Evolutionary conservation across 2,888 invertebrate species (phyloP).

Genomic region (Mimachlamys varia): DNA sequence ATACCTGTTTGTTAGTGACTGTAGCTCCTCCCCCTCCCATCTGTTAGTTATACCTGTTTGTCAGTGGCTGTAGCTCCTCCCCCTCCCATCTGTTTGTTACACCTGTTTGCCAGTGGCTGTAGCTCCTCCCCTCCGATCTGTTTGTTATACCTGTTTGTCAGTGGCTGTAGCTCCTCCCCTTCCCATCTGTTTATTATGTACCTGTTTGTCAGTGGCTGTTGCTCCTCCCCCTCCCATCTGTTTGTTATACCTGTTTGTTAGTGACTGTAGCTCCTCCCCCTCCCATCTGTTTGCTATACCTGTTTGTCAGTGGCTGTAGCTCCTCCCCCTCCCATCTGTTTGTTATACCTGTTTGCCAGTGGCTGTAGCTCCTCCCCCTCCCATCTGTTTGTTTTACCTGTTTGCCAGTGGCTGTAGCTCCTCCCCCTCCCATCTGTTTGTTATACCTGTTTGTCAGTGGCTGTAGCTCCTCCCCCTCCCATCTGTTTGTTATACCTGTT

Average conservation of each 20-base stretch:
- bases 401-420: conserved; percentile 52
- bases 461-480: conserved; percentile 36
- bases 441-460: conserved; percentile 57
- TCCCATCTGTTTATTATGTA: neutral
- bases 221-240: neutral
- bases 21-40: conserved; percentile 62
- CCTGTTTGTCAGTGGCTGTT: conserved; percentile 45
- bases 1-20: conserved; percentile 70
- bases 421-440: neutral
- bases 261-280: conserved; percentile 41
- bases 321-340: neutral
- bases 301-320: conserved; percentile 54
- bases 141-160: conserved; percentile 53
- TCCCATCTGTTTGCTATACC: conserved; percentile 47
- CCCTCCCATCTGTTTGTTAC: neutral
- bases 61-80: conserved; percentile 46
- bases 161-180: neutral
- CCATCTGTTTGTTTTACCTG: conserved; percentile 45
- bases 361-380: conserved; percentile 40
- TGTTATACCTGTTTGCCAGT: conserved; percentile 55
- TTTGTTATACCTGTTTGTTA: conserved; percentile 60
- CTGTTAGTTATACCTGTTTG: conserved; percentile 57
- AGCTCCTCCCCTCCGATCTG: neutral
- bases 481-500: neutral
- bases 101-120: conserved; percentile 51